Base-by-base conservation (phyloP, 2,888 invertebrate genomes). In the Cylindroiulus punctatus region DNA sequence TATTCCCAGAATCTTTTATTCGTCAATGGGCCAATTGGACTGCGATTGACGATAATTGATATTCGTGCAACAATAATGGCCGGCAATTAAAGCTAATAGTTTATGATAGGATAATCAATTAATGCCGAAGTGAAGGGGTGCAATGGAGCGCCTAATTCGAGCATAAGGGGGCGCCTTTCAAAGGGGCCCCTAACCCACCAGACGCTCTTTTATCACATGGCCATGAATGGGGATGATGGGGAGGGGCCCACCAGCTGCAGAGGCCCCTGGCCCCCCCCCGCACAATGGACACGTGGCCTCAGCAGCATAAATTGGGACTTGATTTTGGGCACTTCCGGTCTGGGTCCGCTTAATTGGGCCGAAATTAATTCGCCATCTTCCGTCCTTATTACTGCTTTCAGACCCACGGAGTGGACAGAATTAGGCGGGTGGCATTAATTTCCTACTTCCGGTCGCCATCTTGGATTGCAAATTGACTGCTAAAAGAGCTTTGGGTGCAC, bases 31-130 rank as follows among this genome's bases (percentile, higher is more conserved):
- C 12, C 42, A 42, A 42, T 42, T 12, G 42, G 12, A 42, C 5
- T 42, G 42, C 42, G n/a, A n/a, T n/a, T n/a, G n/a, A 42, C 7
- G 7, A 42, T 42, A 42, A 42, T 42, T 42, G 42, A 42, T 42
- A 42, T 42, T 42, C 42, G 76, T 76, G 7, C 76, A 10, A 10
- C 26, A 76, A 76, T 85, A 85, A 85, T 85, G 47, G 65, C 3
- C 85, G 22, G 22, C 52, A 57, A 85, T 85, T 57, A 57, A 85
- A 57, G 26, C 44, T 85, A 85, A 85, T 85, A 65, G 85, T 44
- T 44, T 40, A 40, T 44, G 44, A 84, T 84, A 42, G 85, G 85
- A 57, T 85, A 85, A 57, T 47, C 85, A 85, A 85, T 85, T 85
- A 85, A 85, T 85, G 85, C 26, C 14, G 85, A 47, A 85, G 47